Base-by-base conservation (phyloP, 1,140 invertebrate genomes). In the Eueides isabella region DNA sequence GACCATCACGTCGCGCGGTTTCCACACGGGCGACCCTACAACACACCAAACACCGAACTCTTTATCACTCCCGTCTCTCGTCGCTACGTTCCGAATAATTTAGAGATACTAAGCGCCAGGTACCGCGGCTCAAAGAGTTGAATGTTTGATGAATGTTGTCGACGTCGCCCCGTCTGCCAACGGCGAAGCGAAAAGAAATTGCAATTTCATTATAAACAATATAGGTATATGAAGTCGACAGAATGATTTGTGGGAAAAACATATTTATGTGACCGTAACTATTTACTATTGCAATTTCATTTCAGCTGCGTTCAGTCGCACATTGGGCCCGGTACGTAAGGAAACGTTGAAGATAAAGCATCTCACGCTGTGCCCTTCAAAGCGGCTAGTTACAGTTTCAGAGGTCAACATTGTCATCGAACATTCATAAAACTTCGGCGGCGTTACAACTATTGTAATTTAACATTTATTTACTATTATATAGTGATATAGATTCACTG, bases 1-100 rank as follows among this genome's bases (percentile, higher is more conserved):
- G 83, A 84, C 78, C 85, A 92, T 90, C 94, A 94, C 95, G 93
- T 97, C 96, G 94, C 97, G 95, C 94, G 97, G 97, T 96, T 98
- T 98, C 97, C 97, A 98, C 92, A 98, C 96, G 89, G 97, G 97
- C 89, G 97, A 98, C 92, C 97, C 96, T 96, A 96, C 94, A 96
- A 96, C 94, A 95, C 94, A 94, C 91, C 92, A 93, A 93, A 94
- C 92, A 94, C 92, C 91, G 87, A 94, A 94, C 93, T 93, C 92
- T 94, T 94, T 92, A 73, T 72, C 69, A 67, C 66, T 72, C 55
- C 75, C 68, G 68, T 62, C 30, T 23, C 66, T 71, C 44, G 71
- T 61, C 64, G 41, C 41, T 63, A 44, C 55, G 63, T 79, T 68
- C 65, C 64, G 44, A 67, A 65, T 71, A 72, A 72, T 75, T 79